phyloP scores from a whole-genome alignment of 2,888 invertebrate genomes.

The Eucera pruinosa region DNA sequence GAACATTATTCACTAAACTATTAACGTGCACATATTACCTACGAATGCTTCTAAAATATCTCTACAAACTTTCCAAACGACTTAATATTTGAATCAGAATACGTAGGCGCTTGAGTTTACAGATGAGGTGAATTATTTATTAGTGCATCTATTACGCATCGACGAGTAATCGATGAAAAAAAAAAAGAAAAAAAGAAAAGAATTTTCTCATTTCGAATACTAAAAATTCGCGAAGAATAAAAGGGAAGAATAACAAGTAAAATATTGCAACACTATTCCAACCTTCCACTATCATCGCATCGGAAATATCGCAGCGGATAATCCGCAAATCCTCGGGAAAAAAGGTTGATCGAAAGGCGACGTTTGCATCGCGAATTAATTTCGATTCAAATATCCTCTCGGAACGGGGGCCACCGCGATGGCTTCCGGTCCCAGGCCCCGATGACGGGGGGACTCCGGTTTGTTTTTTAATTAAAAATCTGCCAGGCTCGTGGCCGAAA shows the following conservation, averaged over 20 bases:
- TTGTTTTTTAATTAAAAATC: slow-evolving; percentile 68
- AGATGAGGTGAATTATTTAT: too few relatives aligned
- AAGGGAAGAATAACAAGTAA: neutral
- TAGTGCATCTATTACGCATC: too few relatives aligned
- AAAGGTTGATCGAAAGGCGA: neutral
- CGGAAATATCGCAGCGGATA: neutral
- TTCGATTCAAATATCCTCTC: slow-evolving; percentile 8
- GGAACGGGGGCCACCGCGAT: neutral
- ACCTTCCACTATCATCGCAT: neutral
- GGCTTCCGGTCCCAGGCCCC: slow-evolving; percentile 17
- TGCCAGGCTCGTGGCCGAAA: slow-evolving; percentile 45
- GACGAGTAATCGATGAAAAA: too few relatives aligned
- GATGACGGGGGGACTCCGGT: slow-evolving; percentile 30
- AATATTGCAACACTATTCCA: neutral
- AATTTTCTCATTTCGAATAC: too few relatives aligned
- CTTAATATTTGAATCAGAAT: too few relatives aligned
- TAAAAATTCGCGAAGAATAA: too few relatives aligned
- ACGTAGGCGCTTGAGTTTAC: too few relatives aligned
- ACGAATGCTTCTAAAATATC: too few relatives aligned
- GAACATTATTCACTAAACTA: too few relatives aligned
- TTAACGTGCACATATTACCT: too few relatives aligned
- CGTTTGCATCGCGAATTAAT: slow-evolving; percentile 11
- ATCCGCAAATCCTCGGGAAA: neutral
- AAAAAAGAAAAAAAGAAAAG: too few relatives aligned
- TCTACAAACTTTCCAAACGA: too few relatives aligned